phyloP scores from a whole-genome alignment of 2,888 invertebrate species.

The Stenoptilia bipunctidactyla region DNA sequence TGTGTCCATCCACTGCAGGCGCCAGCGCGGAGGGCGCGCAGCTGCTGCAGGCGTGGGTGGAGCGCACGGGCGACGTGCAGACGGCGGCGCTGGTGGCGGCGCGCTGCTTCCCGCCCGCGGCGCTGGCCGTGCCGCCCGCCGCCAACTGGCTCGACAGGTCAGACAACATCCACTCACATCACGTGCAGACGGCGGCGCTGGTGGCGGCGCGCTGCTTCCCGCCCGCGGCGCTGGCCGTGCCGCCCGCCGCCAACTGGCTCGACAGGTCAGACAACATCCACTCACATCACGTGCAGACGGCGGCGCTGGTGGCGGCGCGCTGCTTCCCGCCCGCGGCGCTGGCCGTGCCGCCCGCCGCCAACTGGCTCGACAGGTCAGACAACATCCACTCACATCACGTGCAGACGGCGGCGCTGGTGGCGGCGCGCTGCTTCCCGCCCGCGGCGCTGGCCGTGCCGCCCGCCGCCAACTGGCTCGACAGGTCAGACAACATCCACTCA shows the following conservation, averaged over 20 bases:
- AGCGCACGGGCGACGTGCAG: constrained; percentile 91
- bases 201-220: constrained; percentile 85
- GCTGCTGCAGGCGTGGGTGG: constrained; percentile 88
- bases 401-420: constrained; percentile 88
- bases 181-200: constrained; percentile 91
- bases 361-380: constrained; percentile 78
- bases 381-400: constrained; percentile 88
- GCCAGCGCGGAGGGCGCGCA: constrained; percentile 81
- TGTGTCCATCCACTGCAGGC: constrained; percentile 47
- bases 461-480: constrained; percentile 77
- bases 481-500: constrained; percentile 74
- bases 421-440: constrained; percentile 82
- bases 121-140: constrained; percentile 76
- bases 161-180: constrained; percentile 79
- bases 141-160: constrained; percentile 79
- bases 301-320: constrained; percentile 84
- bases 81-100: constrained; percentile 87
- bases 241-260: constrained; percentile 78
- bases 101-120: constrained; percentile 80
- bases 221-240: constrained; percentile 77
- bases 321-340: constrained; percentile 81
- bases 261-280: constrained; percentile 72
- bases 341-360: constrained; percentile 74
- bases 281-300: constrained; percentile 93
- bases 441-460: constrained; percentile 78